A percentile compares a stretch with the other conserved stretches of the same genome.
phyloP scores from a whole-genome alignment of 1,140 invertebrate genomes.

The Caenorhabditis elegans region WBcel235 BX284602.5:5579501-5580000 shows the following conservation, averaged over 20 bases:
- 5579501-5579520: constrained; percentile 52
- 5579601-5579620: constrained; percentile 48
- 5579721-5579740: constrained; percentile 22
- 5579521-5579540: constrained; percentile 56
- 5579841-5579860: constrained; percentile 13
- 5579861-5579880: constrained; percentile 24
- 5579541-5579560: constrained; percentile 56
- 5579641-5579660: constrained; percentile 61
- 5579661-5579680: constrained; percentile 36
- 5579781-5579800: constrained; percentile 36
- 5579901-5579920: constrained; percentile 19
- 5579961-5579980: not conserved
- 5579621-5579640: constrained; percentile 58
- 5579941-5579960: not conserved
- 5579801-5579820: not conserved
- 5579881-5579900: not conserved
- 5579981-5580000: no score
- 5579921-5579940: not conserved
- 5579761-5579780: not conserved
- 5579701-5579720: not conserved
- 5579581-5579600: constrained; percentile 27
- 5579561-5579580: constrained; percentile 48
- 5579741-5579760: no score
- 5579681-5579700: not conserved
- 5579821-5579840: constrained; percentile 5